Evolutionary conservation across 2,888 invertebrate genomes (phyloP), one percentile per base, ranked within the genome.

Genomic region (Heliconius erato): DNA sequence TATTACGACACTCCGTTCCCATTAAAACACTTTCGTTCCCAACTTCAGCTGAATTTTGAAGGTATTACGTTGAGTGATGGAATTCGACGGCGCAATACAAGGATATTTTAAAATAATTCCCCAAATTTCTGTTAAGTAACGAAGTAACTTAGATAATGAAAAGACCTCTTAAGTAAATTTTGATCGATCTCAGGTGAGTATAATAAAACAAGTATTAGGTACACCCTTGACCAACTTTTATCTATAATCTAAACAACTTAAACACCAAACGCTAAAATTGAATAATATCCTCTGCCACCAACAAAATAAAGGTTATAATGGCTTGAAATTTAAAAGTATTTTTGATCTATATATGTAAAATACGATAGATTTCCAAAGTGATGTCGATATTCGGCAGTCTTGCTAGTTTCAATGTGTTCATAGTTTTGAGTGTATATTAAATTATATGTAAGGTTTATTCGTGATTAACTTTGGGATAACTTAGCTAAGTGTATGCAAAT

Each of bases 341-440:
- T 68, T 44, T 3, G 32, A 68, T n/a, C n/a, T 59, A 44, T n/a
- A 7, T 63, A 35, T 19, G 12, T 63, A n/a, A 19, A 23, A 74
- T 16, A 14, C 28, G 40, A 77, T 67, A 63, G 65, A 72, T 77
- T 74, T 68, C 35, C 78, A 78, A 76, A 80, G 71, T 85, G 85
- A 85, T 87, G 85, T 83, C 86, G 82, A 85, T 85, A 85, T 84
- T 84, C 82, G 81, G 79, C 74, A 84, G 84, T 81, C 80, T 84
- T 82, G 85, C 81, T 76, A 82, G 84, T 84, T 85, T 86, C 85
- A 85, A 84, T 87, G 85, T 85, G 84, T 83, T 85, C 84, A 82
- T 84, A 85, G 85, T 86, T 85, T 84, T 86, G 85, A 85, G 84
- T 84, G 84, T 85, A 79, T 84, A 85, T 86, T 84, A 86, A 86